Evolutionary conservation across 2,113 vertebrate genomes (phyloP).

Genomic region (Megaptera novaeangliae): DNA sequence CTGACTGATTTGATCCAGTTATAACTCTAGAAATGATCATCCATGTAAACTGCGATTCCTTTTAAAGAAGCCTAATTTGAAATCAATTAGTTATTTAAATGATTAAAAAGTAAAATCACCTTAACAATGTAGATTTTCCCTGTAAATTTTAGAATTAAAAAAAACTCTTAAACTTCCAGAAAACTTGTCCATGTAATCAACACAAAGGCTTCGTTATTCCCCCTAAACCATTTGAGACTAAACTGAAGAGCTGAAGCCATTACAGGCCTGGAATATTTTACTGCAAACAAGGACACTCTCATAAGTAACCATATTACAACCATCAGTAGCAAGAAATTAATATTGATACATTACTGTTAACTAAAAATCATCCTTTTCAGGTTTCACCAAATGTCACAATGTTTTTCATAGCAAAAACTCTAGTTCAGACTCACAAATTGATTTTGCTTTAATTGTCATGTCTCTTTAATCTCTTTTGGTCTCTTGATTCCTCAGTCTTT

Average conservation of each 20-base stretch:
- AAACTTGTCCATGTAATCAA: background rate
- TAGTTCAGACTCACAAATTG: background rate
- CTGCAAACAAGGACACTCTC: background rate
- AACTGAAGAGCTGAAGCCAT: background rate
- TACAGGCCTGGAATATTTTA: background rate
- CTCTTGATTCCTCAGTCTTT: background rate
- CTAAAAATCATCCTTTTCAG: background rate
- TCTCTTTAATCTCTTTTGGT: background rate
- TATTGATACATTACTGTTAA: background rate
- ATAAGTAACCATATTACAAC: background rate
- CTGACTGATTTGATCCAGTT: background rate
- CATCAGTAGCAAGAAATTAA: background rate
- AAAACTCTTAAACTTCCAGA: background rate
- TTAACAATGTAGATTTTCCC: background rate
- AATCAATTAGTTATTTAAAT: background rate
- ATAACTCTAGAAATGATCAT: background rate
- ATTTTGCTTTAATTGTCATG: background rate
- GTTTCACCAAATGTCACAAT: background rate
- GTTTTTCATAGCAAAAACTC: background rate
- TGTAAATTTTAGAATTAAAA: background rate
- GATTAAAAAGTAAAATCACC: background rate
- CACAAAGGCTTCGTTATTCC: background rate
- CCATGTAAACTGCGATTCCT: background rate
- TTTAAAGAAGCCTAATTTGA: background rate
- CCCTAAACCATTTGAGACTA: background rate